Evolutionary conservation across 37 sponge, comb jelly and placozoan species (phyloP).

Genomic region (Ianthella basta): DNA sequence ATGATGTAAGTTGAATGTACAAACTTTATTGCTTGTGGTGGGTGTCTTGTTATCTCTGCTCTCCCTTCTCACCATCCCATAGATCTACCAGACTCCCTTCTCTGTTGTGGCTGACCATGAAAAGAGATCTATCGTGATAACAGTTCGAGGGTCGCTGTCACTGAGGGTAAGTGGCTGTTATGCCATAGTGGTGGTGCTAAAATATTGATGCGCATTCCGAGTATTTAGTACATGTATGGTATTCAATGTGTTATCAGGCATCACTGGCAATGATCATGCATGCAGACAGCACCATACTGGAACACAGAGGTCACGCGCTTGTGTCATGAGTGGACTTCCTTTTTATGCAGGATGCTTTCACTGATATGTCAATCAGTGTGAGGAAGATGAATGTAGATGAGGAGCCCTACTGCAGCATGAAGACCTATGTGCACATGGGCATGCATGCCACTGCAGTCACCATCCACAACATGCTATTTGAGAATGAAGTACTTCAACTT

Average conservation of each 20-base stretch:
- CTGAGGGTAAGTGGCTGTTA: slow-evolving; percentile 36
- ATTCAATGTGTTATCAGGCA: too few relatives aligned
- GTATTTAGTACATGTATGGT: too few relatives aligned
- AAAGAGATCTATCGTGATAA: slow-evolving; percentile 59
- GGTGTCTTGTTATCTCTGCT: background rate
- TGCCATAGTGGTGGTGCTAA: too few relatives aligned
- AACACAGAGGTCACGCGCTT: too few relatives aligned
- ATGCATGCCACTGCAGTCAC: slow-evolving; percentile 20
- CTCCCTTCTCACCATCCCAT: background rate
- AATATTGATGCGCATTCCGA: too few relatives aligned
- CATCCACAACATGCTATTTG: slow-evolving; percentile 8
- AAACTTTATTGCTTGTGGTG: too few relatives aligned
- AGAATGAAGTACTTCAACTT: slow-evolving; percentile 7
- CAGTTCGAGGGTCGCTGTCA: slow-evolving; percentile 82
- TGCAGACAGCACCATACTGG: too few relatives aligned
- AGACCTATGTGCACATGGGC: slow-evolving; percentile 17
- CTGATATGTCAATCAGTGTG: slow-evolving; percentile 22
- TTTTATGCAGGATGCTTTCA: slow-evolving; percentile 4
- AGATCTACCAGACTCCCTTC: slow-evolving; percentile 55
- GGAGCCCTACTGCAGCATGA: slow-evolving; percentile 4
- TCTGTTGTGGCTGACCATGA: slow-evolving; percentile 62
- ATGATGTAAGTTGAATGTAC: slow-evolving; percentile 41
- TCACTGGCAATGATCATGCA: too few relatives aligned
- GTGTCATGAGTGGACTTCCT: too few relatives aligned
- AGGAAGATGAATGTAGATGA: background rate